Evolutionary conservation across 1,140 invertebrate species (phyloP).

Genomic region (Lysiphlebus fabarum): DNA sequence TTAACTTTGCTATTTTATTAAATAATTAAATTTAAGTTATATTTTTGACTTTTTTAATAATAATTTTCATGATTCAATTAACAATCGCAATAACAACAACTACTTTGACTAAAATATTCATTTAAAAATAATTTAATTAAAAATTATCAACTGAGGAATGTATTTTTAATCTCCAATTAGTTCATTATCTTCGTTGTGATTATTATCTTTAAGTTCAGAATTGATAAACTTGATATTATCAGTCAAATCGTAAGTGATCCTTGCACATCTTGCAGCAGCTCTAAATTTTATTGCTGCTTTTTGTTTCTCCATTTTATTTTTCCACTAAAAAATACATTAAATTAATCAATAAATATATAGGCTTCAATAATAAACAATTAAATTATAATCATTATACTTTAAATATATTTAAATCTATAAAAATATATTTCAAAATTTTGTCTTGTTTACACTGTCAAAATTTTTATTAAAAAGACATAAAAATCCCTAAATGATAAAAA

Average conservation of each 20-base stretch:
- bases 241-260: slow-evolving; percentile 46
- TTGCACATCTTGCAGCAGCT: slow-evolving; percentile 61
- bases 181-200: slow-evolving; percentile 18
- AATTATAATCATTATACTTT: no score
- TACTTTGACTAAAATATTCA: no score
- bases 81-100: no score
- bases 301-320: slow-evolving; percentile 67
- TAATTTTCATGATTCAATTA: no score
- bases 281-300: slow-evolving; percentile 65
- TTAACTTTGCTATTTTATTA: no score
- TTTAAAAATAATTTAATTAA: background rate
- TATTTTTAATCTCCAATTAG: slow-evolving; percentile 21
- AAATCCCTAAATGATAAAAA: no score
- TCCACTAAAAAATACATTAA: slow-evolving; percentile 62
- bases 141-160: slow-evolving; percentile 10
- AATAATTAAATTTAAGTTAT: no score
- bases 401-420: no score
- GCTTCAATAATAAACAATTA: no score
- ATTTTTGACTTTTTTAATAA: no score
- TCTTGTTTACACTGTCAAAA: background rate
- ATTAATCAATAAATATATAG: no score
- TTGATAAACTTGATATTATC: slow-evolving; percentile 34
- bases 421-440: slow-evolving; percentile 11
- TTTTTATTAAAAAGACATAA: no score
- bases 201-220: slow-evolving; percentile 22